Base-by-base conservation (phyloP, 2,113 vertebrate genomes). In the Nibea albiflora region DNA sequence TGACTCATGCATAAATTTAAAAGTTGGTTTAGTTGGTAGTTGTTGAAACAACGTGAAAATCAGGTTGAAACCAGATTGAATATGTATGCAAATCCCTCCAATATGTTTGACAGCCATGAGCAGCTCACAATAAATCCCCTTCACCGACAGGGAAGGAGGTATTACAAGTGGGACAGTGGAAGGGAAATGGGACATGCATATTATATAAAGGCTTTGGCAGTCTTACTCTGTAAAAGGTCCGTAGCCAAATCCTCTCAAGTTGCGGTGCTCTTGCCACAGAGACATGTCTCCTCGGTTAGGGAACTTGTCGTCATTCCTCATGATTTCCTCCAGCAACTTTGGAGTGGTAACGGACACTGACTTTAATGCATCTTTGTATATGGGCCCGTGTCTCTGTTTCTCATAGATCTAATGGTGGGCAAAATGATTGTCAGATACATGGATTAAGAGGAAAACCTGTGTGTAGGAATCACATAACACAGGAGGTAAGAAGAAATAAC, bases 221-320 rank as follows among this genome's bases (percentile, higher is more conserved):
- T 89, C 96, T 97, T 94, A 99, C 98, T 91, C 96, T 0, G 96
- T 97, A 64, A 99, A 96, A 61, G 96, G 96, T n/a, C 98, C 98
- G 0, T 98, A 98, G 42, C 95, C 89, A 16, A 96, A 56, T 62
- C 85, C 95, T 4, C 90, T 94, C 26, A 90, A 87, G 68, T 97
- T 95, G 0, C 98, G 95, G 72, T 97, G 96, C 10, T 96, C 96
- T 76, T 94, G 97, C 98, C 98, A 99, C 1, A 94, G 46, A 0
- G 93, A 85, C 96, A 97, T 97, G 91, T 96, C 93, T 0, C 94
- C 95, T 58, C 98, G 88, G 57, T 88, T 52, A 0, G 98, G 98
- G 80, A 96, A 96, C 85, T 96, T 98, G 47, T 95, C 96, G n/a
- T 99, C 98, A 60, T 96, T 97, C 57, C 98, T 94, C 63, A 99